phyloP scores from a whole-genome alignment of 2,888 invertebrate species.

The Acrobasis consociella region DNA sequence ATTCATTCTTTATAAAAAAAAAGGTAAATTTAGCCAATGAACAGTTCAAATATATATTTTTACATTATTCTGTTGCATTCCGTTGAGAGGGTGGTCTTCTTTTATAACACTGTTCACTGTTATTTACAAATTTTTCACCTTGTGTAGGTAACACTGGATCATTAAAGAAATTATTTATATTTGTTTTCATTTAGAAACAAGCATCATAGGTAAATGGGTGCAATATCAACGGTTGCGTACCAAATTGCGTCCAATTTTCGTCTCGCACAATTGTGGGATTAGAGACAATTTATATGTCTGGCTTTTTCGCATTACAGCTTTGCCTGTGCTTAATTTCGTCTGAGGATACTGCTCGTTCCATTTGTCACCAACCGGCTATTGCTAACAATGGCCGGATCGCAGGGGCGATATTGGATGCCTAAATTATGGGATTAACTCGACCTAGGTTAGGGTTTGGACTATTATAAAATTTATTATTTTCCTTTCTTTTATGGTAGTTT shows the following conservation, averaged over 20 bases:
- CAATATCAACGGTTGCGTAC: constrained; percentile 51
- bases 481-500: background rate
- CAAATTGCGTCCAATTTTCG: constrained; percentile 73
- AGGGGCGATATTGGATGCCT: constrained; percentile 15
- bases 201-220: background rate
- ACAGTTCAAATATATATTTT: too few relatives aligned
- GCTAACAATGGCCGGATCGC: constrained; percentile 41
- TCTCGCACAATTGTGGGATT: constrained; percentile 75
- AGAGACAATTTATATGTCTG: constrained; percentile 79
- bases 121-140: too few relatives aligned
- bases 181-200: too few relatives aligned
- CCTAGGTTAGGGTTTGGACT: background rate
- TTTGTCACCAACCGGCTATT: constrained; percentile 48
- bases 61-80: too few relatives aligned
- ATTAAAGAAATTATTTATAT: too few relatives aligned
- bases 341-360: constrained; percentile 59
- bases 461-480: background rate
- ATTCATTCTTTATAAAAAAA: too few relatives aligned
- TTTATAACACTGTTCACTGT: too few relatives aligned
- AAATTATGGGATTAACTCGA: constrained; percentile 12
- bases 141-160: too few relatives aligned
- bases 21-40: too few relatives aligned
- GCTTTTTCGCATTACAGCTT: constrained; percentile 77
- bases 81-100: too few relatives aligned
- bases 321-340: constrained; percentile 62